These are phyloP conservation scores for Paralvinella palmiformis DNA, from an alignment of 1,140 invertebrate genomes.

Conservation along the genomic window DNA sequence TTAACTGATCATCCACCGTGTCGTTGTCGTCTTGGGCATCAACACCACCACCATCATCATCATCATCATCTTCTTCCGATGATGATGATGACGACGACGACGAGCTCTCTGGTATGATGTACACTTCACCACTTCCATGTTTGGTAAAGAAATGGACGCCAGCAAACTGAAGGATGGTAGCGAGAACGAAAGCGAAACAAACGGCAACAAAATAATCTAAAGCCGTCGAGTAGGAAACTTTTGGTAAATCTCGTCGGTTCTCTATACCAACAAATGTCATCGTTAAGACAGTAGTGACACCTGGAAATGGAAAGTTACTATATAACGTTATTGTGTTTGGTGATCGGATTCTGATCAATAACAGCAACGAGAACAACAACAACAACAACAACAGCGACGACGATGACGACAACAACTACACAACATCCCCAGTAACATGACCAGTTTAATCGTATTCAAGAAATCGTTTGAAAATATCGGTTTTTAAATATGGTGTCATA, in stretches of 20 bases:
- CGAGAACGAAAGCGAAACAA: constrained; percentile 80
- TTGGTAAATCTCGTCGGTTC: constrained; percentile 75
- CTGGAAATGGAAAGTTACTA: too few species aligned
- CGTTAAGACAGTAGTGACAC: constrained; percentile 78
- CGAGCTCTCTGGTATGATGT: too few species aligned
- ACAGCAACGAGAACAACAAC: too few species aligned
- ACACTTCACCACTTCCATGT: constrained; percentile 72
- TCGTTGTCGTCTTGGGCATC: constrained; percentile 3
- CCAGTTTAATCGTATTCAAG: too few species aligned
- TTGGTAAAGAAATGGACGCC: constrained; percentile 86
- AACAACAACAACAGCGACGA: too few species aligned
- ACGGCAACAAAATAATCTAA: constrained; percentile 82
- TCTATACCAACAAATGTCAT: constrained; percentile 84
- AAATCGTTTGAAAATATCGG: too few species aligned
- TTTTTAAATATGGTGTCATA: too few species aligned
- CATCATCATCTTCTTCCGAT: constrained; percentile 4
- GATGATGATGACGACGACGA: background rate
- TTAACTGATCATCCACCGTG: too few species aligned
- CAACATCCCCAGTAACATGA: too few species aligned
- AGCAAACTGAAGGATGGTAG: constrained; percentile 71
- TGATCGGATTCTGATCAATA: too few species aligned
- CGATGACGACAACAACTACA: too few species aligned
- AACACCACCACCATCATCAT: background rate
- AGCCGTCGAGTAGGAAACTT: constrained; percentile 80
- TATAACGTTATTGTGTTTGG: too few species aligned